Conservation (phyloP, 2,797 vertebrate species). For the Fratercula arctica region DNA sequence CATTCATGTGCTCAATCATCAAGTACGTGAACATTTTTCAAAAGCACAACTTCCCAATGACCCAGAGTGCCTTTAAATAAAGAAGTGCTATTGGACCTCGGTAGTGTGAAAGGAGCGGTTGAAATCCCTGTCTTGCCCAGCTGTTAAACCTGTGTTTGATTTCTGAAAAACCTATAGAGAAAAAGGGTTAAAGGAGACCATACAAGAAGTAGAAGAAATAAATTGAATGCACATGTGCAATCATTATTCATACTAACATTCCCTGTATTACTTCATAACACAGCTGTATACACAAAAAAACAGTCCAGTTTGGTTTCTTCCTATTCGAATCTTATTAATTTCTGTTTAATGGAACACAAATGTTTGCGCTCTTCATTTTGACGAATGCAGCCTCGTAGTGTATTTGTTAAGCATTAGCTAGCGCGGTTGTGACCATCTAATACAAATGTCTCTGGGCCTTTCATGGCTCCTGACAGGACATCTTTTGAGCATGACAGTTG, state of each 20-base stretch:
- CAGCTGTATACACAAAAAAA: constrained; percentile 77
- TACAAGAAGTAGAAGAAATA: constrained; percentile 74
- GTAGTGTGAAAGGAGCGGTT: constrained; percentile 43
- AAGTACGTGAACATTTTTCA: constrained; percentile 55
- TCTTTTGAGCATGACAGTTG: constrained; percentile 78
- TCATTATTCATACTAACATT: constrained; percentile 73
- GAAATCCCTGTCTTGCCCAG: constrained; percentile 55
- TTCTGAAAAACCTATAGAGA: constrained; percentile 68
- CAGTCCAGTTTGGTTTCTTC: constrained; percentile 65
- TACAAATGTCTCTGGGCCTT: constrained; percentile 73
- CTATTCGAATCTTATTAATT: constrained; percentile 75
- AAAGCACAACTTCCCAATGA: constrained; percentile 51
- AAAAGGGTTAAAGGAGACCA: constrained; percentile 64
- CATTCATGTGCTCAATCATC: background rate
- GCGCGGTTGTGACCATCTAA: constrained; percentile 55
- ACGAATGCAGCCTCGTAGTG: constrained; percentile 26
- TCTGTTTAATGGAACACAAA: constrained; percentile 76
- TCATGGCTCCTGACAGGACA: constrained; percentile 73
- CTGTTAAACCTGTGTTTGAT: constrained; percentile 68
- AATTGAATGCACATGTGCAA: constrained; percentile 75
- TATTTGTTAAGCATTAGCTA: constrained; percentile 62
- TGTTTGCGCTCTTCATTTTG: constrained; percentile 68
- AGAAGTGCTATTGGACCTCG: constrained; percentile 7
- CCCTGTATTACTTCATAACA: constrained; percentile 75
- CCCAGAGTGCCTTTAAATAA: constrained; percentile 38